Conservation (phyloP, 2,113 vertebrate genomes). For the Alligator sinensis region DNA sequence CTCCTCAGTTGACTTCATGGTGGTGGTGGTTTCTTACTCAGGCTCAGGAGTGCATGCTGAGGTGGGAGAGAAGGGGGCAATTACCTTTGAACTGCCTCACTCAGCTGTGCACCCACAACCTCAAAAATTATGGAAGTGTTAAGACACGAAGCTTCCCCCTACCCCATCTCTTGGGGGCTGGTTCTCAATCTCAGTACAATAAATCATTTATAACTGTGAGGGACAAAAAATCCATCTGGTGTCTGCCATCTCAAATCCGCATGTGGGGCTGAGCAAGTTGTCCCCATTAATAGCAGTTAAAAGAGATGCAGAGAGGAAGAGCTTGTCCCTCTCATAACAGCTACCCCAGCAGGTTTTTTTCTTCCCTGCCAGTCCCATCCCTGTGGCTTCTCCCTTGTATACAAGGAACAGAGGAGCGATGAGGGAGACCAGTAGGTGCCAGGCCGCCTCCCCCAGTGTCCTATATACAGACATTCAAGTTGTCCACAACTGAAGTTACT, state of each 20-base stretch:
- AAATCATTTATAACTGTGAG: background rate
- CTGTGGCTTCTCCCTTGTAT: background rate
- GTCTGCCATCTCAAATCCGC: background rate
- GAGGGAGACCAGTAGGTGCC: background rate
- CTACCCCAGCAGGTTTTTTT: fast-evolving
- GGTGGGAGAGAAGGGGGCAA: background rate
- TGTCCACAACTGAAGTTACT: fast-evolving
- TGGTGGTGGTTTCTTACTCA: background rate
- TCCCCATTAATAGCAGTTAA: background rate
- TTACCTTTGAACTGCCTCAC: background rate
- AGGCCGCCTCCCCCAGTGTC: background rate
- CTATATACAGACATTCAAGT: fast-evolving
- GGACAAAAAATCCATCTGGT: background rate
- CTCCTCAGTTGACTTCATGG: background rate
- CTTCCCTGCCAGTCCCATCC: background rate
- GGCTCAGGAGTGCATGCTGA: background rate
- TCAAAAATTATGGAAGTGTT: background rate
- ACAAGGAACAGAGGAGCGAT: background rate
- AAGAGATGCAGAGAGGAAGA: background rate
- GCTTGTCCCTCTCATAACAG: no score
- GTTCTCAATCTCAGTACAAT: background rate
- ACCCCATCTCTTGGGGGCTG: background rate
- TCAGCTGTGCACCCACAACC: background rate
- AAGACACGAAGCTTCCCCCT: background rate
- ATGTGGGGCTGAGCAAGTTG: background rate